A percentile compares a stretch with the other conserved stretches of the same genome.
These are phyloP conservation scores for Cataglyphis rosenhaueri DNA, from an alignment of 2,888 invertebrate species.

Conservation along the genomic window DNA sequence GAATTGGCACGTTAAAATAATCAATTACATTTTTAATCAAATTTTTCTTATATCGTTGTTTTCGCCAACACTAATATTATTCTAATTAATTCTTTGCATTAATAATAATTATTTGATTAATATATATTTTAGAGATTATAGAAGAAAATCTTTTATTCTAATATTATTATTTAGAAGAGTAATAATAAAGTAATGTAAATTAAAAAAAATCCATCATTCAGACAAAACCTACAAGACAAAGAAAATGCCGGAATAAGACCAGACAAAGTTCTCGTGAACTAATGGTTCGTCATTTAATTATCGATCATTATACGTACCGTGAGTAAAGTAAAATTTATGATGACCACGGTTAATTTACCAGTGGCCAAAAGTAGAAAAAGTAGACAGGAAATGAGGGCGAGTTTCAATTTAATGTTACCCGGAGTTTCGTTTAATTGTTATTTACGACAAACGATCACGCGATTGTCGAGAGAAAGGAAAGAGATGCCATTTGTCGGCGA, in stretches of 20 bases:
- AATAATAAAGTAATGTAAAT: not conserved
- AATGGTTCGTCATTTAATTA: constrained; percentile 76
- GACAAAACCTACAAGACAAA: not conserved
- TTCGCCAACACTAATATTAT: not conserved
- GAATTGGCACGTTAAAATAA: constrained; percentile 32
- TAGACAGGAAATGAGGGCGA: constrained; percentile 58
- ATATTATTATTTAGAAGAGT: not conserved
- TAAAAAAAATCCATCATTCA: not conserved
- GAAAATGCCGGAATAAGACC: constrained; percentile 31
- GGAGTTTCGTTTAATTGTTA: constrained; percentile 80
- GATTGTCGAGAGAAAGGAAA: constrained; percentile 59
- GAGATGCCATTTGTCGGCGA: constrained; percentile 23
- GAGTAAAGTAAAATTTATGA: constrained; percentile 82
- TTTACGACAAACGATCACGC: constrained; percentile 81
- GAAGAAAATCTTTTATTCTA: not conserved
- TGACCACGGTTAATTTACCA: constrained; percentile 76
- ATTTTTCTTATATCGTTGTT: not conserved
- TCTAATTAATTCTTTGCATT: constrained; percentile 1
- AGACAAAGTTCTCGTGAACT: constrained; percentile 49
- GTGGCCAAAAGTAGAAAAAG: constrained; percentile 52
- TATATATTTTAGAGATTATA: not conserved
- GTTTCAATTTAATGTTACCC: constrained; percentile 72
- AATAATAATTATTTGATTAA: not conserved
- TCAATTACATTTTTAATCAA: constrained; percentile 20
- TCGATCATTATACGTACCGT: constrained; percentile 79